Evolutionary conservation across 2,113 vertebrate genomes (phyloP).

Genomic region (Rhabdomys dilectus): DNA sequence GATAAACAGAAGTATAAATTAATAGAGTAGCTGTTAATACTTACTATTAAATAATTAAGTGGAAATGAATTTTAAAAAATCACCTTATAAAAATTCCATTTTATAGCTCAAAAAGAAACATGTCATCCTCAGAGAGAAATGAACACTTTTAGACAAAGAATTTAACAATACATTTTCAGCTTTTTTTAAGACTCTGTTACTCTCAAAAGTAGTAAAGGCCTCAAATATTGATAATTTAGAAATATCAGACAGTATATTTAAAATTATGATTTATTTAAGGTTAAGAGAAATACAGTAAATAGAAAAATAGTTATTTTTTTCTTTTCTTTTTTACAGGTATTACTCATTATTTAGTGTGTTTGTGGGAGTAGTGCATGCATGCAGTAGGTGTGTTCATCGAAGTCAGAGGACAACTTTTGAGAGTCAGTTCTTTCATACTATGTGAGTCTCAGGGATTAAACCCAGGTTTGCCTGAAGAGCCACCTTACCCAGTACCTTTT

Average conservation of each 20-base stretch:
- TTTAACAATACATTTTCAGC: conserved; percentile 22
- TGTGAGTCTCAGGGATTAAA: background rate
- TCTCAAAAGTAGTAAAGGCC: background rate
- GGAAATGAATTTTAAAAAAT: background rate
- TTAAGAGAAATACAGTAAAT: background rate
- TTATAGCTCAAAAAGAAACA: background rate
- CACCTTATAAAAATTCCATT: background rate
- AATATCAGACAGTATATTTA: conserved; percentile 41
- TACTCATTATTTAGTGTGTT: background rate
- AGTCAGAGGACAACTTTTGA: background rate
- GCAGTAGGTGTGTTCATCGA: background rate
- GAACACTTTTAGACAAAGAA: conserved; percentile 23
- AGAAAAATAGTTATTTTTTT: background rate
- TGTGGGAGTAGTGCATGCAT: background rate
- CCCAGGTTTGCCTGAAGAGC: background rate
- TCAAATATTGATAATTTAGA: conserved; percentile 24
- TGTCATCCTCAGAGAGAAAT: background rate
- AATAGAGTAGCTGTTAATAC: background rate
- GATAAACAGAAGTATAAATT: background rate
- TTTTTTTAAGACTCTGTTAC: conserved; percentile 19
- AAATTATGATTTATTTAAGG: conserved; percentile 20
- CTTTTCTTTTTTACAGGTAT: background rate
- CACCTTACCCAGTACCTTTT: too few relatives aligned
- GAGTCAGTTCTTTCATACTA: background rate
- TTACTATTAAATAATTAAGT: background rate